Base-by-base conservation (phyloP, 2,797 vertebrate species). In the Spinibarbus caldwelli region DNA sequence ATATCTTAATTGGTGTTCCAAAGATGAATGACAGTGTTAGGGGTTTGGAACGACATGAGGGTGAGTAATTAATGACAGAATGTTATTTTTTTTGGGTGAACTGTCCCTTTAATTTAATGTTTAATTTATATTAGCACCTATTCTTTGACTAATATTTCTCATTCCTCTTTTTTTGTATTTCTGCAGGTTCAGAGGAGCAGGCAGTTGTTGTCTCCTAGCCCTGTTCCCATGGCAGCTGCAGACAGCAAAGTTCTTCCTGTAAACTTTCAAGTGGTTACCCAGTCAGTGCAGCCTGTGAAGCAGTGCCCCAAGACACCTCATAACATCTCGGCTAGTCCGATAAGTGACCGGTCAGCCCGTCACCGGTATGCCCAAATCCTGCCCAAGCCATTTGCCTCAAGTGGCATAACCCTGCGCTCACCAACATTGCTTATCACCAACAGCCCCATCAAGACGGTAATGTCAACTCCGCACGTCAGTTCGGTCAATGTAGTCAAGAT, bases 301-400 rank as follows among this genome's bases (percentile, higher is more conserved):
- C 98, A 97, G 93, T 95, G 95, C 90, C 96, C 96, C 91, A 99
- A 97, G 95, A 95, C 96, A 62, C 94, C 95, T n/a, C 98, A 97
- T 92, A 98, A 96, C 1, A 90, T 97, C 83, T 92, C 97, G 0
- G 93, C 95, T 87, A 97, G 96, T 89, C 96, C 97, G 0, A 93
- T 94, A 3, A 96, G 96, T 29, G 98, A 99, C 88, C 97, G 98
- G 87, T 95, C 95, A 73, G 96, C 96, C 78, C 96, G 98, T 36
- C 97, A 98, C 90, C 97, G 98, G 57, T 99, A 99, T 64, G 94
- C 96, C 0, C 98, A 99, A 92, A 99, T 99, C 91, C 90, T 99
- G 75, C 98, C 98, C 82, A 99, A 99, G 92, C 98, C 98, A 87
- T 95, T 95, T 14, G 95, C 94, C 89, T 95, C 95, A 86, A 96